Evolutionary conservation across 2,113 vertebrate genomes (phyloP).

Genomic region (Heteronetta atricapilla): DNA sequence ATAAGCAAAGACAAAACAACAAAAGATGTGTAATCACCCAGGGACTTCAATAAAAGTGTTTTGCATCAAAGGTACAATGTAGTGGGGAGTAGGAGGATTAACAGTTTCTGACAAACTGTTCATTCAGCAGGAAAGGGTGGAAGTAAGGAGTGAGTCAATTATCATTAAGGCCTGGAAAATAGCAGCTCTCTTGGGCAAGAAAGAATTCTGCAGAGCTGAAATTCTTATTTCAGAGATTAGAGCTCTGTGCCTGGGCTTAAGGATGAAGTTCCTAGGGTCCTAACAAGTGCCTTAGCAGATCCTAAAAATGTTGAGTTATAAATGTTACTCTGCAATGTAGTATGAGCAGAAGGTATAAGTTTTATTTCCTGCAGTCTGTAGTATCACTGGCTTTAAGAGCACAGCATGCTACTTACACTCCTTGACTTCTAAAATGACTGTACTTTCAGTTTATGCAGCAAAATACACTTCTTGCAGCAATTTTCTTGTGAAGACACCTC

Average conservation of each 20-base stretch:
- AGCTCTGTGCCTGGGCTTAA: not conserved
- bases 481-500: not conserved
- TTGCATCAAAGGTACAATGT: not conserved
- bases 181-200: not conserved
- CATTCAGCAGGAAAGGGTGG: not conserved
- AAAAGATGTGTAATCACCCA: not conserved
- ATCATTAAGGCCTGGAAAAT: not conserved
- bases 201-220: not conserved
- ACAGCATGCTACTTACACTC: not conserved
- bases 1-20: not conserved
- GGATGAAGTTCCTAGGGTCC: not conserved
- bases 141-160: not conserved
- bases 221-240: not conserved
- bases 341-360: not conserved
- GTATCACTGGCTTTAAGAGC: not conserved
- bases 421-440: not conserved
- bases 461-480: not conserved
- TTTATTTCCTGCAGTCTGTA: not conserved
- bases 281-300: not conserved
- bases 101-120: not conserved
- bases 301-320: not conserved
- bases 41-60: not conserved
- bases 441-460: not conserved
- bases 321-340: not conserved
- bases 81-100: not conserved